Percentiles rank a stretch among this genome's conserved stretches.
phyloP scores from a whole-genome alignment of 2,113 vertebrate genomes.

The Syngnathus scovelli region DNA sequence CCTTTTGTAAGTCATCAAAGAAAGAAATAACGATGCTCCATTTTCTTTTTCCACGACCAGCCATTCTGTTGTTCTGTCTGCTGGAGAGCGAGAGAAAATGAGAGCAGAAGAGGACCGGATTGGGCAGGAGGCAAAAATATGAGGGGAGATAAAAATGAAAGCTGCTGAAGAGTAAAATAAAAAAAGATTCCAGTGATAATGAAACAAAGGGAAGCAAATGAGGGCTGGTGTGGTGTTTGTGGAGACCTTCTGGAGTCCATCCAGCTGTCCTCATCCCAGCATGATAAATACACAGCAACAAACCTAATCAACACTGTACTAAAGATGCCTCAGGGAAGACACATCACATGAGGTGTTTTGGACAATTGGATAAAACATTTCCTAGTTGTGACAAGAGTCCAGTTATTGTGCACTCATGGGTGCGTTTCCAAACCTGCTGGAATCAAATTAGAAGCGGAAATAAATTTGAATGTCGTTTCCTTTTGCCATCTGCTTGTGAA shows the following conservation, averaged over 20 bases:
- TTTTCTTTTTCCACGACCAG: slow-evolving; percentile 44
- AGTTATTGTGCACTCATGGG: slow-evolving; percentile 13
- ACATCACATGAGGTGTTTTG: slow-evolving; percentile 46
- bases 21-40: slow-evolving; percentile 38
- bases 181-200: slow-evolving; percentile 21
- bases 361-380: slow-evolving; percentile 42
- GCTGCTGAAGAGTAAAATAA: slow-evolving; percentile 3
- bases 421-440: slow-evolving; percentile 24
- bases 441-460: slow-evolving; percentile 20
- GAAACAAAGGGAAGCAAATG: slow-evolving; percentile 19
- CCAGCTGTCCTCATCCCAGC: slow-evolving; percentile 43
- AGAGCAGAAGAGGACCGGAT: slow-evolving; percentile 31
- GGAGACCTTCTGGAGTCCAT: slow-evolving; percentile 44
- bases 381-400: slow-evolving; percentile 30
- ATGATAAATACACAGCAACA: slow-evolving; percentile 55
- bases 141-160: slow-evolving; percentile 8
- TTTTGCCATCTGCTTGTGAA: slow-evolving; percentile 41
- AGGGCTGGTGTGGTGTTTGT: slow-evolving; percentile 36
- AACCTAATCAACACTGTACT: slow-evolving; percentile 54
- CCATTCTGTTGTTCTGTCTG: slow-evolving; percentile 26
- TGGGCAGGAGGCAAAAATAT: slow-evolving; percentile 7
- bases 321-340: slow-evolving; percentile 48
- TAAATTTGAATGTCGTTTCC: slow-evolving; percentile 45
- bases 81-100: slow-evolving; percentile 38
- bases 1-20: slow-evolving; percentile 51